Evolutionary conservation across 2,113 vertebrate species (phyloP), one percentile per base, ranked within the genome.

Genomic region (Sturnira hondurensis): DNA sequence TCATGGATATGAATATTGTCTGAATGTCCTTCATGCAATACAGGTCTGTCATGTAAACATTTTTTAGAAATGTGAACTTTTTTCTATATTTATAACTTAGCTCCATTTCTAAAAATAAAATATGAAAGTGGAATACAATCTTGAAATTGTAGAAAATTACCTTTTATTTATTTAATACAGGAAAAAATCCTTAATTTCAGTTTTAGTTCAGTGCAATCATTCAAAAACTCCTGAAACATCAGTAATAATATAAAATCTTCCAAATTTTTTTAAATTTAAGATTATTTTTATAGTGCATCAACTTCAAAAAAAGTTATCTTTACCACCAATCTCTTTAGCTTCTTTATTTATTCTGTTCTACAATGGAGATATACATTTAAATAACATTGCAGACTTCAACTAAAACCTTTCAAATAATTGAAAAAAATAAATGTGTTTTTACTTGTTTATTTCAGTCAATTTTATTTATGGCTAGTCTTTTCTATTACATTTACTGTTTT

Each of bases 81-180:
- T 67, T 74, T 93, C 82, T 89, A 15, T 41, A 58, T 84, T 74
- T 74, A 73, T 56, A 96, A 94, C 43, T 81, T 87, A 92, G 31
- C 22, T 92, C n/a, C 16, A 12, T 85, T 95, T 95, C 71, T 67
- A 94, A 96, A 91, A 89, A 90, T 96, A 90, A 9, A 90, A 9
- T 56, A 67, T 8, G 14, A 93, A 78, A 68, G 31, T 50, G 7
- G n/a, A 82, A 86, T 14, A 74, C 0, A 95, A 88, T 93, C 10
- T 86, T 65, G 3, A 82, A 94, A 87, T 73, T 91, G 50, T 86
- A 82, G 54, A 92, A 95, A 93, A 73, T 41, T 71, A 71, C 77
- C 54, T 89, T 41, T 58, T 41, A 80, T 17, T 63, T 7, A 83
- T 43, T 43, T 43, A 43, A 43, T 43, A 43, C 43, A 81, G 54